Evolutionary conservation across 2,888 invertebrate species (phyloP).

Genomic region (Conops quadrifasciatus): DNA sequence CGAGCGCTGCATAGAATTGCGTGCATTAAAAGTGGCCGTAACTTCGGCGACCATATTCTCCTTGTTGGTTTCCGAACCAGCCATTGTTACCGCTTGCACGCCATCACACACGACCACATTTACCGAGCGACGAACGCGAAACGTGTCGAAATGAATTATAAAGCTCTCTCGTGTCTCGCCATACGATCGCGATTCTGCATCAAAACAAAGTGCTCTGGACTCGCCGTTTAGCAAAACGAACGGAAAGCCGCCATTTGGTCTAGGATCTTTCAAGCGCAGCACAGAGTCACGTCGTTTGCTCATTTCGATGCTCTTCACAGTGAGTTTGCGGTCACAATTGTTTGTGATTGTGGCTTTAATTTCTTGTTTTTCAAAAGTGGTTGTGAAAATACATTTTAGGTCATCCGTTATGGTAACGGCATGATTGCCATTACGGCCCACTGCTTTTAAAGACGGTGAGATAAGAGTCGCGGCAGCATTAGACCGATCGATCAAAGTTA

Average conservation of each 20-base stretch:
- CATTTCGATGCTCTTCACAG: slow-evolving; percentile 41
- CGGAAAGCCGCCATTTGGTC: slow-evolving; percentile 11
- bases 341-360: slow-evolving; percentile 49
- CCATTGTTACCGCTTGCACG: slow-evolving; percentile 43
- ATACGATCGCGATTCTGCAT: slow-evolving; percentile 49
- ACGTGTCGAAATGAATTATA: slow-evolving; percentile 49
- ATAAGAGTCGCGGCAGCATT: slow-evolving; percentile 36
- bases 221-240: slow-evolving; percentile 10
- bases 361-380: slow-evolving; percentile 61
- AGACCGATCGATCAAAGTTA: slow-evolving; percentile 49
- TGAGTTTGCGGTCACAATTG: slow-evolving; percentile 45
- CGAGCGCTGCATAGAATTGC: slow-evolving; percentile 44
- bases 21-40: slow-evolving; percentile 24
- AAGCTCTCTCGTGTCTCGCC: slow-evolving; percentile 53
- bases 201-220: slow-evolving; percentile 42
- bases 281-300: slow-evolving; percentile 43
- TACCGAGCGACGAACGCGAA: slow-evolving; percentile 51
- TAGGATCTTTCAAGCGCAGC: slow-evolving; percentile 49
- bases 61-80: slow-evolving; percentile 33
- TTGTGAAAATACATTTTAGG: slow-evolving; percentile 61
- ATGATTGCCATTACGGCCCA: slow-evolving; percentile 57
- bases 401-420: slow-evolving; percentile 69
- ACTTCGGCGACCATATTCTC: slow-evolving; percentile 20
- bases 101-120: slow-evolving; percentile 54
- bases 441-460: background rate